A percentile compares a stretch with the other conserved stretches of the same genome.
phyloP scores from a whole-genome alignment of 2,888 invertebrate species.

The Drosophila percnosoma region DNA sequence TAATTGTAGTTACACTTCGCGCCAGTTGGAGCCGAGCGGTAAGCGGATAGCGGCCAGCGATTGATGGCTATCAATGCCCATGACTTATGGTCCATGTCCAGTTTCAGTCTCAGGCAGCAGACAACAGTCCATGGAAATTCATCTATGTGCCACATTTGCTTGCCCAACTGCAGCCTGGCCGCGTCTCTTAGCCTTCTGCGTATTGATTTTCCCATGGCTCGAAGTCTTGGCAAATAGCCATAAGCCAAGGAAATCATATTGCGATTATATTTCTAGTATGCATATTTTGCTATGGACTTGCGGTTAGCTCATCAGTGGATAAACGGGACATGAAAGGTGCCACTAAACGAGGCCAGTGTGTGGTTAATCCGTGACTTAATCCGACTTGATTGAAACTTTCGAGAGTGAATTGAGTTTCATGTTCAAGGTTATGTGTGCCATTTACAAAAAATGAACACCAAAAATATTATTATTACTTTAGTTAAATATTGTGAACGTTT shows the following conservation, averaged over 20 bases:
- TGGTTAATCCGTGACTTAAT: constrained; percentile 36
- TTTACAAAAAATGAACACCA: not conserved
- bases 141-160: constrained; percentile 68
- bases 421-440: not conserved
- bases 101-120: constrained; percentile 25
- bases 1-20: constrained; percentile 78
- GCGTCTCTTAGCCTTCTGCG: constrained; percentile 27
- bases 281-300: constrained; percentile 22
- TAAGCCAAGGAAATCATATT: constrained; percentile 51
- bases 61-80: constrained; percentile 79
- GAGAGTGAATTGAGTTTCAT: constrained; percentile 8
- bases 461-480: not conserved
- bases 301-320: constrained; percentile 30
- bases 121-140: constrained; percentile 54
- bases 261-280: constrained; percentile 37
- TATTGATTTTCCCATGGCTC: constrained; percentile 74
- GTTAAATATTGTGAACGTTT: not conserved
- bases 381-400: constrained; percentile 48
- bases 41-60: constrained; percentile 65
- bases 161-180: constrained; percentile 17
- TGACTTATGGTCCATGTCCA: constrained; percentile 70
- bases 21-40: constrained; percentile 58
- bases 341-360: constrained; percentile 43
- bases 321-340: constrained; percentile 34
- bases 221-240: constrained; percentile 62